Evolutionary conservation across 2,888 invertebrate genomes (phyloP).

Genomic region (Cyclophora albipunctata): DNA sequence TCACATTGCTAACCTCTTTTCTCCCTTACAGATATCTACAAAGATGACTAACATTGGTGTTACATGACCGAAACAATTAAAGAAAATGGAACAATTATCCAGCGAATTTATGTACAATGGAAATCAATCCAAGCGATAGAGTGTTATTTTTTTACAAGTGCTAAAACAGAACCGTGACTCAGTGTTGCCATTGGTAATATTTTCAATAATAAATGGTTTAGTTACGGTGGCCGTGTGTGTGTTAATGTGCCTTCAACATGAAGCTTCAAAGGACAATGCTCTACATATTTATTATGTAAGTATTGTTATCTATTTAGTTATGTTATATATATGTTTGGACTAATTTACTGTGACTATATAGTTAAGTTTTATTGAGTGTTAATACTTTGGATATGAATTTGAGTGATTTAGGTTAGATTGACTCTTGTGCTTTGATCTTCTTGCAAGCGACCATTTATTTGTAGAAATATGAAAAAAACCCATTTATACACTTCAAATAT

Average conservation of each 20-base stretch:
- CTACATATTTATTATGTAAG: conserved; percentile 54
- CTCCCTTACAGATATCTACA: conserved; percentile 36
- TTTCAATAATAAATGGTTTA: conserved; percentile 37
- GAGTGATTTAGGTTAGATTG: too few species aligned
- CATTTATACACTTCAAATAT: too few species aligned
- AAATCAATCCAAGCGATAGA: conserved; percentile 30
- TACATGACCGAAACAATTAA: conserved; percentile 28
- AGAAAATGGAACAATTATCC: conserved; percentile 22
- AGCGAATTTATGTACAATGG: conserved; percentile 19
- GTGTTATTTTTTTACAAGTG: conserved; percentile 23
- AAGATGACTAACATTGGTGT: conserved; percentile 44
- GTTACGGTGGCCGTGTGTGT: conserved; percentile 39
- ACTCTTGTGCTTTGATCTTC: too few species aligned
- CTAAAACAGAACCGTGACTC: conserved; percentile 37
- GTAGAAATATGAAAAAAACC: too few species aligned
- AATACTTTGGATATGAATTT: too few species aligned
- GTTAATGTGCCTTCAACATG: conserved; percentile 38
- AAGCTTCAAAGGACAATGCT: conserved; percentile 41
- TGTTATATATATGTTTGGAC: too few species aligned
- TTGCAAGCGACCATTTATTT: too few species aligned
- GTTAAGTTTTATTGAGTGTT: too few species aligned
- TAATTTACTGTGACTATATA: too few species aligned
- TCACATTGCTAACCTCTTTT: conserved; percentile 1
- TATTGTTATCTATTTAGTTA: conserved; percentile 20
- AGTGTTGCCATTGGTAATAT: conserved; percentile 28